Conservation (phyloP, 2,113 vertebrate genomes). For the Dasyornis broadbenti region DNA sequence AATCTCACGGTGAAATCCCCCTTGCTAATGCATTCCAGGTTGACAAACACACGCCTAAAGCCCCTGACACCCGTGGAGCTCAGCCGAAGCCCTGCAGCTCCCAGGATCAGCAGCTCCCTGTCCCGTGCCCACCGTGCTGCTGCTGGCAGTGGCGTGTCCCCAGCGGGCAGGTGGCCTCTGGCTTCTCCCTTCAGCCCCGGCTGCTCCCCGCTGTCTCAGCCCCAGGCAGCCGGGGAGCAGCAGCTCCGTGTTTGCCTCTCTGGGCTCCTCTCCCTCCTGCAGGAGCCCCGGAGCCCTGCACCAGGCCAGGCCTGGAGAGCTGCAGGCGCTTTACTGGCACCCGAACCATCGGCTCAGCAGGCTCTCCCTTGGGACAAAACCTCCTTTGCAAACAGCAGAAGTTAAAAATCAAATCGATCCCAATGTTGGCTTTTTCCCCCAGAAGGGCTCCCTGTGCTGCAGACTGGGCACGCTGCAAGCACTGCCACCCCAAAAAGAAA, state of each 20-base stretch:
- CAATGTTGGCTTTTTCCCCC: accelerated
- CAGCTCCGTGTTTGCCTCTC: not conserved
- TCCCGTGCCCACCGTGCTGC: too few species aligned
- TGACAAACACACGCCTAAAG: not conserved
- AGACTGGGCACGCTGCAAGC: not conserved
- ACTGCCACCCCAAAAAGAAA: not conserved
- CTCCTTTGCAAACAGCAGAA: not conserved
- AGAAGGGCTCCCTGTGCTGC: not conserved
- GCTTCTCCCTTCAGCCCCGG: too few species aligned
- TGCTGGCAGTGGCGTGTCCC: not conserved
- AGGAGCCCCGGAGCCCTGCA: not conserved
- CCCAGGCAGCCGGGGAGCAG: not conserved
- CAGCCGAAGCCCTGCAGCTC: not conserved
- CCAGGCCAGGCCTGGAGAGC: not conserved
- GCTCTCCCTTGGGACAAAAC: not conserved
- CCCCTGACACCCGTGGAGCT: not conserved
- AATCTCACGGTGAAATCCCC: not conserved
- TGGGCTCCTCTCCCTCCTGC: not conserved
- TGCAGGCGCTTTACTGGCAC: accelerated
- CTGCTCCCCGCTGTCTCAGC: too few species aligned
- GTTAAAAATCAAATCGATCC: too few species aligned
- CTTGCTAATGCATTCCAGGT: not conserved
- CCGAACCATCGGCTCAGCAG: not conserved
- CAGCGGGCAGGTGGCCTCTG: not conserved
- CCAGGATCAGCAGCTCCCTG: accelerated